Base-by-base conservation (phyloP, 2,888 invertebrate genomes). In the Hyppa rectilinea region DNA sequence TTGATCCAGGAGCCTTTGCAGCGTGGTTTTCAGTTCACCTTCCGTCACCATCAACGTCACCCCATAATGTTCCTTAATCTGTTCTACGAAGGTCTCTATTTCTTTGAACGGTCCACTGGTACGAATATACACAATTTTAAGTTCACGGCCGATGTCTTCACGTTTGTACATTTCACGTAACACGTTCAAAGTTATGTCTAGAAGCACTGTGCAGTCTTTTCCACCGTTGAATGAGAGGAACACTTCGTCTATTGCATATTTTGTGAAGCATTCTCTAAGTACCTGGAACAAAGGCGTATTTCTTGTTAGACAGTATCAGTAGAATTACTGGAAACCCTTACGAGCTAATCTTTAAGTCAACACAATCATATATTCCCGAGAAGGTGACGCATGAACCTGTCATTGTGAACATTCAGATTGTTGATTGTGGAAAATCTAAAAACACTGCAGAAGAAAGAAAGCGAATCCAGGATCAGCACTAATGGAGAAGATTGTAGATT, bases 191-290 rank as follows among this genome's bases (percentile, higher is more conserved):
- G 92, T 91, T 38, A 96, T 84, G 78, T 96, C 95, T 78, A 99
- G 95, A 20, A 99, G 96, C 0, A 98, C 98, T 0, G 99, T 99
- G 90, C 99, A 99, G 94, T 99, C 99, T 95, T 99, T 99, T 2
- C 99, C 99, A 5, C 99, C 99, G 91, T 99, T 99, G 93, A 99
- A 99, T 36, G 99, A 98, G 40, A 99, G 90, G 87, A 99, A 98
- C 23, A 99, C 95, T 92, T 98, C 97, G 66, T 97, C 96, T 29
- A 97, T 90, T n/a, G 97, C 96, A 91, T 97, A 98, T 61, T 95
- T 89, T 56, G 94, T 90, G 83, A 97, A 96, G 75, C 97, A 97
- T 88, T 97, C 90, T 87, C 96, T 93, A 65, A 98, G 95, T 72
- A 97, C 92, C 97, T 98, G 91, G 49, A 95, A 94, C 43, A 36